Conservation (phyloP, 2,113 vertebrate species). For the Psophia crepitans region DNA sequence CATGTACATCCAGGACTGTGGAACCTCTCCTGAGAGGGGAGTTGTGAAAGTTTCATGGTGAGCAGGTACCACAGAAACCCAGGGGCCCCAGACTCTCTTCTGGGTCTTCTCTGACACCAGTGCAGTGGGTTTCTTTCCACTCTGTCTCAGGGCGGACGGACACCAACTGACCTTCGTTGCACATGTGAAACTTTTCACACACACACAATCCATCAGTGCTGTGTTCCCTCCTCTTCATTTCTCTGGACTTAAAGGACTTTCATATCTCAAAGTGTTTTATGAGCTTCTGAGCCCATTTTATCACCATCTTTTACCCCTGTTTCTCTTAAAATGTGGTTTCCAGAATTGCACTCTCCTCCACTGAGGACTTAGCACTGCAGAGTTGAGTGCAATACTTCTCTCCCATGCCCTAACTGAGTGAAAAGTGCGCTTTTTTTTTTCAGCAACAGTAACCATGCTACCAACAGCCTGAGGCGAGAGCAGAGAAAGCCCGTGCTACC, state of each 20-base stretch:
- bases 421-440: not conserved
- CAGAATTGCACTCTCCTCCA: not conserved
- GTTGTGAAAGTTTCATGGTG: not conserved
- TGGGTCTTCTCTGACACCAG: not conserved
- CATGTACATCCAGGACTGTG: not conserved
- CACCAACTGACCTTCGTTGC: not conserved
- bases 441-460: not conserved
- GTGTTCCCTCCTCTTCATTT: not conserved
- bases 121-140: not conserved
- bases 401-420: not conserved
- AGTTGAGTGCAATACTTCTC: not conserved
- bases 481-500: not conserved
- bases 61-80: rapidly evolving
- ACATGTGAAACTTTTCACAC: not conserved
- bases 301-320: not conserved
- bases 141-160: not conserved
- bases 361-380: not conserved
- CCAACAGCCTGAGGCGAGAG: not conserved
- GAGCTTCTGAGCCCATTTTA: not conserved
- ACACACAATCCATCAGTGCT: not conserved
- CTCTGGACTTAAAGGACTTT: not conserved
- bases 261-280: not conserved
- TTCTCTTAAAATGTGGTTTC: not conserved
- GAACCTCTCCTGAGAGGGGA: not conserved
- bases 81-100: not conserved